Evolutionary conservation across 1,140 invertebrate species (phyloP).

Genomic region (Lepidurus couesii): DNA sequence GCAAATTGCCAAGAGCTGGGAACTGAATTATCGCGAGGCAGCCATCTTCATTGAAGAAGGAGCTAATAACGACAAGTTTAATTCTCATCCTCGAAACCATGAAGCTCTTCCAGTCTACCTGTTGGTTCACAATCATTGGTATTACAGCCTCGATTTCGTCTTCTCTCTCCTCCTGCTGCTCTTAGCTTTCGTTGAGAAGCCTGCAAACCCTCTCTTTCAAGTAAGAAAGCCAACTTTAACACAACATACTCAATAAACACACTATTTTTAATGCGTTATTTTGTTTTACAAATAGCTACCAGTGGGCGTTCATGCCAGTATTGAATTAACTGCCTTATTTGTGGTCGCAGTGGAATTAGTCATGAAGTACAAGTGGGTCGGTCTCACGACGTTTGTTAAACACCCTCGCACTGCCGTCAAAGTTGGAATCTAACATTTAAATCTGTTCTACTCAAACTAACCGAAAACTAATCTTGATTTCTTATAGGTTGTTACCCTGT

Average conservation of each 20-base stretch:
- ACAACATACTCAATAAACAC: background rate
- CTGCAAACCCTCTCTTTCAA: slow-evolving; percentile 64
- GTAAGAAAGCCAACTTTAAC: slow-evolving; percentile 45
- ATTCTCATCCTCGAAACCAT: slow-evolving; percentile 74
- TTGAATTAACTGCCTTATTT: slow-evolving; percentile 70
- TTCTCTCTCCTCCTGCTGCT: slow-evolving; percentile 69
- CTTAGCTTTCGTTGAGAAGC: slow-evolving; percentile 75
- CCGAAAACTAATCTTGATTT: slow-evolving; percentile 41
- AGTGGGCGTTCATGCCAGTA: slow-evolving; percentile 71
- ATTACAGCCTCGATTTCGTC: slow-evolving; percentile 73
- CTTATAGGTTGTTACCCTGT: slow-evolving; percentile 61
- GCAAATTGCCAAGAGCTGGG: slow-evolving; percentile 52
- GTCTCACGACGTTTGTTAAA: slow-evolving; percentile 70
- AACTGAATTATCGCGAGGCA: slow-evolving; percentile 85
- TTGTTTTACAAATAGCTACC: slow-evolving; percentile 53
- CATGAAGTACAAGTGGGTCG: slow-evolving; percentile 78
- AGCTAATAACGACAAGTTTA: slow-evolving; percentile 87
- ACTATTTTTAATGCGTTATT: slow-evolving; percentile 31
- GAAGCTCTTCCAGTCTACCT: slow-evolving; percentile 80
- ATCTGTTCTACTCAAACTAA: slow-evolving; percentile 25
- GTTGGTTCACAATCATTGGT: slow-evolving; percentile 80
- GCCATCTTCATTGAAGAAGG: slow-evolving; percentile 85
- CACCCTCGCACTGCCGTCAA: slow-evolving; percentile 81
- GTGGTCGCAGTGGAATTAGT: slow-evolving; percentile 71
- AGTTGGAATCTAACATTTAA: slow-evolving; percentile 48